phyloP scores from a whole-genome alignment of 2,888 invertebrate genomes.

The Parapristionchus giblindavisi region DNA sequence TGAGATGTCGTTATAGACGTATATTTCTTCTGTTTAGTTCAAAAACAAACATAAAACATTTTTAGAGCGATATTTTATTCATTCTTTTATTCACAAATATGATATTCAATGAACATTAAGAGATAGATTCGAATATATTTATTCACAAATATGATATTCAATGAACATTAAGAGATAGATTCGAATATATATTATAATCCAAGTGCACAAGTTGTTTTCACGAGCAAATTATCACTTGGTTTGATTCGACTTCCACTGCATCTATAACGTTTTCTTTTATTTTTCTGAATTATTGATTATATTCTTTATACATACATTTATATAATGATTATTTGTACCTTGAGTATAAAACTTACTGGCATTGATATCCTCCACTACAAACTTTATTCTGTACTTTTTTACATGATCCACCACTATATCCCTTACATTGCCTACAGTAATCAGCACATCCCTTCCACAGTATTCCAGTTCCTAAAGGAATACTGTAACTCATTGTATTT shows the following conservation, averaged over 20 bases:
- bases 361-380: conserved; percentile 22
- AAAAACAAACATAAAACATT: too few species aligned
- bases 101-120: too few species aligned
- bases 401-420: not conserved
- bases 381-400: not conserved
- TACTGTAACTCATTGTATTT: not conserved
- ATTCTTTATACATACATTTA: not conserved
- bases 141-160: too few species aligned
- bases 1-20: too few species aligned
- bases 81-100: too few species aligned
- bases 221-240: not conserved
- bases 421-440: conserved; percentile 16
- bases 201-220: not conserved
- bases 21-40: too few species aligned
- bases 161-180: too few species aligned
- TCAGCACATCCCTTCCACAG: too few species aligned
- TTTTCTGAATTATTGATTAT: not conserved
- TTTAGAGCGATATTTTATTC: too few species aligned
- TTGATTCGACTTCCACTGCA: not conserved
- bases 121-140: too few species aligned
- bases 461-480: not conserved
- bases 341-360: not conserved
- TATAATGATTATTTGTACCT: not conserved
- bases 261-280: not conserved
- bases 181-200: conserved; percentile 9